Base-by-base conservation (phyloP, 2,888 invertebrate species). In the Sympetrum striolatum region DNA sequence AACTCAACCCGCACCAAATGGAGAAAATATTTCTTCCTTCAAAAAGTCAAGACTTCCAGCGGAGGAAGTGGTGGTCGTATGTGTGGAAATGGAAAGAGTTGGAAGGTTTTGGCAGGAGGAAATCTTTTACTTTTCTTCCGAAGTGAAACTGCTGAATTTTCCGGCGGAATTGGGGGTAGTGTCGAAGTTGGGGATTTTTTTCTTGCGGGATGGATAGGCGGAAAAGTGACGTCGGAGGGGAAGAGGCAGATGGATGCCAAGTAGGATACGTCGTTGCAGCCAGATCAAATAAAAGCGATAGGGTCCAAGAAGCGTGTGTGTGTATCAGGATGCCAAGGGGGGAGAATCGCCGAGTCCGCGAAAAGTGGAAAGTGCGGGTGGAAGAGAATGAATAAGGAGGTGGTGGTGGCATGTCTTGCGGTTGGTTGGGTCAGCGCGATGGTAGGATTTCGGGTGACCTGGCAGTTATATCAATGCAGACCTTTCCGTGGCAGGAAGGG, bases 281-380 rank as follows among this genome's bases (percentile, higher is more conserved):
- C 64, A 64, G 73, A 25, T 73, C 73, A 31, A 73, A 73, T 73
- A 73, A 73, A 73, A 73, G 31, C 31, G 73, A 73, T 73, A 73
- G 73, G 73, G 90, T 91, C 90, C 91, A 79, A 81, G 90, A 91
- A 91, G 60, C 53, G 90, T 35, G 90, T 14, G 91, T 90, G 91
- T 91, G 91, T 53, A 93, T 92, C 92, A 92, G 92, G 92, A 92
- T 92, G 92, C 92, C 92, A 92, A 93, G 93, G 92, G 92, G 93
- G 93, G 92, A 22, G 18, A 82, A 82, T 73, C 10, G 90, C 90
- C 58, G 58, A 44, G 35, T 82, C 35, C 8, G 82, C 82, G 31
- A 58, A 82, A 53, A 73, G 73, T 14, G 31, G 73, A 25, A 31
- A 25, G n/a, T 10, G 73, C 31, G 73, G 2, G 18, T 2, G 73